phyloP scores from a whole-genome alignment of 2,797 vertebrate genomes.

The Echiichthys vipera region DNA sequence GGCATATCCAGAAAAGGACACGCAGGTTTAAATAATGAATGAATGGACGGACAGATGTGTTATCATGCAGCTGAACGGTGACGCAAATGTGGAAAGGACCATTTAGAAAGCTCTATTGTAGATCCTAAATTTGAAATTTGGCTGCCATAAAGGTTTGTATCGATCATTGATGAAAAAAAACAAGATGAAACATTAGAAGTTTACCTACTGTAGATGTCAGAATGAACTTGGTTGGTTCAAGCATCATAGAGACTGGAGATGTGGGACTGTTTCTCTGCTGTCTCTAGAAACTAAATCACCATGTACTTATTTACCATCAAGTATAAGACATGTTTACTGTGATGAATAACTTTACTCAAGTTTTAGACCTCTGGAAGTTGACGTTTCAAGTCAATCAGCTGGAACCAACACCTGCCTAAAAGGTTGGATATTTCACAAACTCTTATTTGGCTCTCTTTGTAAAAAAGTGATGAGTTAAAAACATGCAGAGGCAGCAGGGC shows the following conservation, averaged over 20 bases:
- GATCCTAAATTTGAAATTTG: too few relatives aligned
- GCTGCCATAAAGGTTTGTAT: too few relatives aligned
- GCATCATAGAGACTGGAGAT: neutral
- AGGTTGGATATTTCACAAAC: neutral
- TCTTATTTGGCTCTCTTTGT: too few relatives aligned
- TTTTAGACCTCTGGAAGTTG: neutral
- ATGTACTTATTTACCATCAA: neutral
- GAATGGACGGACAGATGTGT: neutral
- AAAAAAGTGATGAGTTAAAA: neutral
- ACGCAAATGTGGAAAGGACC: neutral
- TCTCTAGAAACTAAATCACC: neutral
- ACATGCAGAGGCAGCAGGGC: neutral
- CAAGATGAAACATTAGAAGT: neutral
- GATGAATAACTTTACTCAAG: neutral
- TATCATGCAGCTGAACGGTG: neutral
- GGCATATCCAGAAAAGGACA: neutral
- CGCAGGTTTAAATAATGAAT: neutral
- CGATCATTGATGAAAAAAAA: neutral
- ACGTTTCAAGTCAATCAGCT: neutral
- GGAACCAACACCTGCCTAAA: neutral
- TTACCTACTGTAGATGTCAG: neutral
- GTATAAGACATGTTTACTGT: too few relatives aligned
- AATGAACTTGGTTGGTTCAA: neutral
- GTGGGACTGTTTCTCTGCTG: neutral
- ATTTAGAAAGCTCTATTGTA: too few relatives aligned